Percentiles rank a stretch among this genome's conserved stretches.
Evolutionary conservation across 30 jellyfish, hydroid and myxozoan genomes (phyloP).

Genomic region (Pelagia noctiluca): DNA sequence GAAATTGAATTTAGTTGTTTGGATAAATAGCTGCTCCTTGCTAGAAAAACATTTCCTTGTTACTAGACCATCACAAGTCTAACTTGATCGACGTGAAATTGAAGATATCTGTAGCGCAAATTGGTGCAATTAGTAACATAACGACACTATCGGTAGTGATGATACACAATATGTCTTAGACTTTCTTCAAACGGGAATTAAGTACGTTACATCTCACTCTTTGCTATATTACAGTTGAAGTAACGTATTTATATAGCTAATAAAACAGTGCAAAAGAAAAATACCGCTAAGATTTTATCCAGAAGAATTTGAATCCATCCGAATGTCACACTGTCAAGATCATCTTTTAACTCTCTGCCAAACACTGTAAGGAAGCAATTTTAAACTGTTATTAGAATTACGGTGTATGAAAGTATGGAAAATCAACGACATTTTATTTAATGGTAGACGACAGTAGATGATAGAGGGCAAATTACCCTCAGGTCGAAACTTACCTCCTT

Average conservation of each 20-base stretch:
- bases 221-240: too few relatives aligned
- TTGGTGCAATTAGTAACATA: too few relatives aligned
- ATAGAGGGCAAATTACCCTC: neutral
- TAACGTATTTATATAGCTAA: neutral
- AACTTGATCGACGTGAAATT: too few relatives aligned
- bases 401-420: neutral
- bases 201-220: too few relatives aligned
- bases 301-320: conserved; percentile 82
- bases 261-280: neutral
- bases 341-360: conserved; percentile 81
- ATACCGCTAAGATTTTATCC: conserved; percentile 74
- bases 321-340: conserved; percentile 55
- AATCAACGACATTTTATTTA: neutral
- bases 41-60: too few relatives aligned
- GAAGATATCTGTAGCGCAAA: too few relatives aligned
- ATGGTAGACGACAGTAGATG: neutral
- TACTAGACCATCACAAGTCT: too few relatives aligned
- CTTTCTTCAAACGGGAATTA: too few relatives aligned
- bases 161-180: too few relatives aligned
- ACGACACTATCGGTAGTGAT: too few relatives aligned
- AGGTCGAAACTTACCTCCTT: conserved; percentile 68
- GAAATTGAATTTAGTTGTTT: too few relatives aligned
- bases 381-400: neutral
- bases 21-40: too few relatives aligned
- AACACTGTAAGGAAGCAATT: conserved; percentile 61